These are phyloP conservation scores for Cephalopachus bancanus DNA, from an alignment of 2,797 vertebrate genomes.

Conservation along the genomic window DNA sequence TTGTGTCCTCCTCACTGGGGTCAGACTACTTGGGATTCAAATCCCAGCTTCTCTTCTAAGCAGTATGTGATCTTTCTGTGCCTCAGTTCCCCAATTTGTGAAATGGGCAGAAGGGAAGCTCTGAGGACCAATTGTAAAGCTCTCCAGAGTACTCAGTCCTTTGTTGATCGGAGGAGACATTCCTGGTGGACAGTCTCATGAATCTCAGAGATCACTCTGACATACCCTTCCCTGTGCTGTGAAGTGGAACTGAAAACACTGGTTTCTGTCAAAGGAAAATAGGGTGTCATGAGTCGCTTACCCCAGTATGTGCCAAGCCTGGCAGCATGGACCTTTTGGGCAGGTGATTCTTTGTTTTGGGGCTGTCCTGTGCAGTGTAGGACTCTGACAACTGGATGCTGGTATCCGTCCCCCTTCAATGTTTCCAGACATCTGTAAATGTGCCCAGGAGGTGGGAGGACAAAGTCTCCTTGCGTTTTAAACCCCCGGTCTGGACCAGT, in stretches of 20 bases:
- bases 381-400: background rate
- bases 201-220: background rate
- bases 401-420: fast-evolving
- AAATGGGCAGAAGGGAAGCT: background rate
- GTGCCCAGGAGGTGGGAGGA: background rate
- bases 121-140: background rate
- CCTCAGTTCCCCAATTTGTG: background rate
- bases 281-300: too few relatives aligned
- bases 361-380: background rate
- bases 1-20: background rate
- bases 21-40: background rate
- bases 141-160: background rate
- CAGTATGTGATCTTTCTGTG: background rate
- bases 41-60: background rate
- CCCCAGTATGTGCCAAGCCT: background rate
- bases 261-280: background rate
- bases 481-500: background rate
- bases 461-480: background rate
- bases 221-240: fast-evolving
- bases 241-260: background rate
- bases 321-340: background rate
- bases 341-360: background rate
- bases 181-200: background rate
- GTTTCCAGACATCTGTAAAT: too few relatives aligned
- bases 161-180: too few relatives aligned